Evolutionary conservation across 2,113 vertebrate genomes (phyloP).

Genomic region (Echinops telfairi): DNA sequence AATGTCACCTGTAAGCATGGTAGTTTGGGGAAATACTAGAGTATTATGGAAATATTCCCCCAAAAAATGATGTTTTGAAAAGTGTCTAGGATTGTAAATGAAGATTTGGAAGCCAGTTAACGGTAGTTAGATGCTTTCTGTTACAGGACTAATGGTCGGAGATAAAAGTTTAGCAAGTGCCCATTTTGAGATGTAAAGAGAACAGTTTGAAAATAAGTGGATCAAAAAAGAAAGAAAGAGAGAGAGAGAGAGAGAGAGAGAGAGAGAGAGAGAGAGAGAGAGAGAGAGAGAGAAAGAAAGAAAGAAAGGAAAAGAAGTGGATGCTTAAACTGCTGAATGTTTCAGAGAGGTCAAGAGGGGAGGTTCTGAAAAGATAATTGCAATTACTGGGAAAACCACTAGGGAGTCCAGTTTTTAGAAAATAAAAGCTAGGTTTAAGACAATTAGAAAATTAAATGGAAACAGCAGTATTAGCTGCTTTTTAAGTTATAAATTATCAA

Average conservation of each 20-base stretch:
- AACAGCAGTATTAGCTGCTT: not conserved
- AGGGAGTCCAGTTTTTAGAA: not conserved
- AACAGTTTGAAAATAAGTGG: slow-evolving; percentile 17
- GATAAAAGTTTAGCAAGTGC: not conserved
- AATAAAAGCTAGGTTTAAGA: not conserved
- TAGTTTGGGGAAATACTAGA: not conserved
- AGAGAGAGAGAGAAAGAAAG: too few relatives aligned
- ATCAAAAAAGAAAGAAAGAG: too few relatives aligned
- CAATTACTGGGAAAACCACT: not conserved
- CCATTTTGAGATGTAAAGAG: too few relatives aligned
- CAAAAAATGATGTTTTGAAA: not conserved
- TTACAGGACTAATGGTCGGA: not conserved
- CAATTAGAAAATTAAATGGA: slow-evolving; percentile 18
- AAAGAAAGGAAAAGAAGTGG: too few relatives aligned
- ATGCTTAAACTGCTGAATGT: not conserved
- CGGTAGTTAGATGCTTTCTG: not conserved
- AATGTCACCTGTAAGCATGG: not conserved
- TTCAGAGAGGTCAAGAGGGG: slow-evolving; percentile 17
- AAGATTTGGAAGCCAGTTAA: not conserved
- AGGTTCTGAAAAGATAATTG: not conserved
- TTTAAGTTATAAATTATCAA: too few relatives aligned
- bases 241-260: too few relatives aligned
- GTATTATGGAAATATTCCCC: not conserved
- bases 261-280: too few relatives aligned
- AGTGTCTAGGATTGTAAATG: not conserved